phyloP scores from a whole-genome alignment of 2,888 invertebrate species.

The Lithophane semibrunnea region DNA sequence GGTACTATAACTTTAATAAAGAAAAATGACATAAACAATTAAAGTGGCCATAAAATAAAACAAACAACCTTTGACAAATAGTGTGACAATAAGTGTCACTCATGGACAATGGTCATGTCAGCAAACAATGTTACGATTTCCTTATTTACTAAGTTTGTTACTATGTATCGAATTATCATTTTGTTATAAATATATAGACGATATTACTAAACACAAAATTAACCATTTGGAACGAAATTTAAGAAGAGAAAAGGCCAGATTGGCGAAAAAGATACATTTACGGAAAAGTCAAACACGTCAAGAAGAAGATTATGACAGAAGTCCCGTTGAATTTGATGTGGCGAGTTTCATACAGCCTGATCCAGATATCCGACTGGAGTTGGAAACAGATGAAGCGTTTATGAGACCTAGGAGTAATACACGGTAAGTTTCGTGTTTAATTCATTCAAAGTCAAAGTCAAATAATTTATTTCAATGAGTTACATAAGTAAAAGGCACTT shows the following conservation, averaged over 20 bases:
- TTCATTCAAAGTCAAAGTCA: no score
- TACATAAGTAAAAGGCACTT: no score
- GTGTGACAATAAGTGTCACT: slow-evolving; percentile 29
- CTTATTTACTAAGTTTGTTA: slow-evolving; percentile 66
- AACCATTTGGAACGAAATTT: slow-evolving; percentile 36
- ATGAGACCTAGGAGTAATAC: slow-evolving; percentile 54
- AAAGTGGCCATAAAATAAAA: slow-evolving; percentile 20
- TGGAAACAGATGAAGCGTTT: slow-evolving; percentile 56
- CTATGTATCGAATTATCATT: slow-evolving; percentile 61
- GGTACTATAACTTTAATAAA: background rate
- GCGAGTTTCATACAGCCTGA: slow-evolving; percentile 77
- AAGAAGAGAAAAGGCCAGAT: slow-evolving; percentile 38
- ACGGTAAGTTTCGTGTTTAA: slow-evolving; percentile 43
- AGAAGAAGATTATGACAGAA: slow-evolving; percentile 63
- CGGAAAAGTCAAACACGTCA: slow-evolving; percentile 28
- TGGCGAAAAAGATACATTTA: slow-evolving; percentile 17
- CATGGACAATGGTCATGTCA: slow-evolving; percentile 62
- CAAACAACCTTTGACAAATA: slow-evolving; percentile 10
- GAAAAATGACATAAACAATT: background rate
- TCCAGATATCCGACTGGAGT: slow-evolving; percentile 56
- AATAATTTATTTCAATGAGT: no score
- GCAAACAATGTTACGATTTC: slow-evolving; percentile 64
- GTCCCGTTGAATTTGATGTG: slow-evolving; percentile 75
- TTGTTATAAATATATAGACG: slow-evolving; percentile 59
- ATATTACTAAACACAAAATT: slow-evolving; percentile 21